Evolutionary conservation across 2,797 vertebrate genomes (phyloP).

Genomic region (Chelidonichthys spinosus): DNA sequence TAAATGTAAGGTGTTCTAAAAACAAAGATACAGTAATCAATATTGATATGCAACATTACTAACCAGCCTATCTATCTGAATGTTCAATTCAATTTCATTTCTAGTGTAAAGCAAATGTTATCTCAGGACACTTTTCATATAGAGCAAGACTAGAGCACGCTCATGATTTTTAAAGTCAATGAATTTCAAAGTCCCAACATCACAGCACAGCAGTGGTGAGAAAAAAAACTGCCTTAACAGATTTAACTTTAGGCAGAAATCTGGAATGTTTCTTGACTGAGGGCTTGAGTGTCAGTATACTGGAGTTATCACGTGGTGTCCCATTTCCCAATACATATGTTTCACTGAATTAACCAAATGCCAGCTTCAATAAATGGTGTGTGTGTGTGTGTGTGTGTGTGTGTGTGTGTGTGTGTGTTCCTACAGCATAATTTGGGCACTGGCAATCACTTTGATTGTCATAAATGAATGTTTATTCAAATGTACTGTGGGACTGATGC

Average conservation of each 20-base stretch:
- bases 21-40: conserved; percentile 1
- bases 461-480: background rate
- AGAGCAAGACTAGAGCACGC: no score
- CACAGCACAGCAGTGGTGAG: no score
- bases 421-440: background rate
- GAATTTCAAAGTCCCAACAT: no score
- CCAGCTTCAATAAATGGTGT: conserved; percentile 7
- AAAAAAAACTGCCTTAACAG: no score
- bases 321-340: conserved; percentile 15
- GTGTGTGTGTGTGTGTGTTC: background rate
- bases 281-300: background rate
- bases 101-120: no score
- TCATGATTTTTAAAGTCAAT: no score
- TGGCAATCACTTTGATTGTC: background rate
- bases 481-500: background rate
- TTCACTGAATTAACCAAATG: conserved; percentile 15
- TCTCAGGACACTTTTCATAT: no score
- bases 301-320: conserved; percentile 7
- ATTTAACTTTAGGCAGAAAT: background rate
- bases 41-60: conserved; percentile 13
- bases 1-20: background rate
- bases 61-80: background rate
- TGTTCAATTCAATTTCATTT: no score
- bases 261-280: background rate
- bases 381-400: background rate